Conservation (phyloP, 2,113 vertebrate species). For the Oryzias javanicus region DNA sequence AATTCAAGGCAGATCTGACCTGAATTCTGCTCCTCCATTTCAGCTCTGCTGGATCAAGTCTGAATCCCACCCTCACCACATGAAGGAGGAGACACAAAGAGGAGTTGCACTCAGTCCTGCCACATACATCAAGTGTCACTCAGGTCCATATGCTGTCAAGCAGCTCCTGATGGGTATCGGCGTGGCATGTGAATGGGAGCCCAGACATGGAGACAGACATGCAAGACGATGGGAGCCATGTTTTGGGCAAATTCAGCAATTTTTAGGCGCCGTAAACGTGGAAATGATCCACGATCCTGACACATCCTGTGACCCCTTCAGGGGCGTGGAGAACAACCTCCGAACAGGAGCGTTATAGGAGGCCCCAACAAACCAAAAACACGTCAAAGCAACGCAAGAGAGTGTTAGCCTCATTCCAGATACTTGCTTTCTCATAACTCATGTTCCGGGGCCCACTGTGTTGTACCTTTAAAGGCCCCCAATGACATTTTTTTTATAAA, state of each 20-base stretch:
- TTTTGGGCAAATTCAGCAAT: slow-evolving; percentile 21
- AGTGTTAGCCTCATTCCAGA: slow-evolving; percentile 37
- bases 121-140: slow-evolving; percentile 66
- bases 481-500: too few species aligned
- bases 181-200: slow-evolving; percentile 53
- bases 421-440: slow-evolving; percentile 56
- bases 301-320: slow-evolving; percentile 57
- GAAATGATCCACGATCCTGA: slow-evolving; percentile 44
- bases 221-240: slow-evolving; percentile 50
- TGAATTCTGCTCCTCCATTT: slow-evolving; percentile 49
- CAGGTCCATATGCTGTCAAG: slow-evolving; percentile 61
- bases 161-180: slow-evolving; percentile 47
- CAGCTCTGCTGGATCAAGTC: slow-evolving; percentile 64
- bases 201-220: slow-evolving; percentile 55
- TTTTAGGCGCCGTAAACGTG: slow-evolving; percentile 42
- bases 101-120: slow-evolving; percentile 51
- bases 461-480: too few species aligned
- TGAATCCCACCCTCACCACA: slow-evolving; percentile 72
- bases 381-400: slow-evolving; percentile 56
- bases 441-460: slow-evolving; percentile 53
- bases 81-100: slow-evolving; percentile 63
- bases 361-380: slow-evolving; percentile 48
- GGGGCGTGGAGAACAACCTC: slow-evolving; percentile 34
- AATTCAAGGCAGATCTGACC: slow-evolving; percentile 75
- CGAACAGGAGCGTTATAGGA: slow-evolving; percentile 50